phyloP scores from a whole-genome alignment of 1,140 invertebrate species.

The Aphis gossypii region DNA sequence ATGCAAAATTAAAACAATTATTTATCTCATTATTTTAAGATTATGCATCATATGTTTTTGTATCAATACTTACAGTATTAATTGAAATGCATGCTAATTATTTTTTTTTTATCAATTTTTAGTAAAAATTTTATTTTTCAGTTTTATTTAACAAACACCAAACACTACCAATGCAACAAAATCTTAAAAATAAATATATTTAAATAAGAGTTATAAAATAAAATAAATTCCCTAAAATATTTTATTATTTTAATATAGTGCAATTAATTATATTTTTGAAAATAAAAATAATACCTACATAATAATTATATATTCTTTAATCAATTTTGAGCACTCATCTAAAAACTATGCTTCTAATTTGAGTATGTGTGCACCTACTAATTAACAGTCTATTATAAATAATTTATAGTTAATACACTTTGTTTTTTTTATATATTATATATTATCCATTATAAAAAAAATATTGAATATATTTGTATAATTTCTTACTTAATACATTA shows the following conservation, averaged over 20 bases:
- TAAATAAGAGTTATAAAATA: background rate
- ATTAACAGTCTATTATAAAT: background rate
- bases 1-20: constrained; percentile 15
- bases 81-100: constrained; percentile 20
- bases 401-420: too few species aligned
- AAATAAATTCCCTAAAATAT: background rate
- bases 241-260: background rate
- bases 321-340: background rate
- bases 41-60: background rate
- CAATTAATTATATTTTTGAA: background rate
- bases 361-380: background rate
- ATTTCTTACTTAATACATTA: background rate
- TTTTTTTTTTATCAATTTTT: background rate
- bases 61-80: background rate
- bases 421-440: background rate
- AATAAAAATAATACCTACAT: background rate
- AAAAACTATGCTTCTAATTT: background rate
- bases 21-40: background rate
- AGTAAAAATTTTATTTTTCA: background rate
- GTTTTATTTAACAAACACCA: constrained; percentile 16
- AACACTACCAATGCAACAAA: background rate
- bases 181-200: background rate
- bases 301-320: background rate
- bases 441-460: background rate
- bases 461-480: background rate